These are phyloP conservation scores for Drosophila pectinifera DNA, from an alignment of 1,140 invertebrate species.

Conservation along the genomic window DNA sequence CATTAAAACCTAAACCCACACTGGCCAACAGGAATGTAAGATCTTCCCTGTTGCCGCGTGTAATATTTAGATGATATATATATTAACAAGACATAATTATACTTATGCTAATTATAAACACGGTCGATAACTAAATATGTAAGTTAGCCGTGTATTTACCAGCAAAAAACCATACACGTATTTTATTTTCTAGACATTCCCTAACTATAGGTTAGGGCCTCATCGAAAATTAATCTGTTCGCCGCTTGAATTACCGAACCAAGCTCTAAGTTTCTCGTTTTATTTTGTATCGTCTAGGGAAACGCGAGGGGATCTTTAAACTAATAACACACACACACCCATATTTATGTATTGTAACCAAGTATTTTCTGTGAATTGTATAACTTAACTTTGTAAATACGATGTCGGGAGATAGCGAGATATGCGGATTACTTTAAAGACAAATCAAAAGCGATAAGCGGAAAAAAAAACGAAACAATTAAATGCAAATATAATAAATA, in stretches of 20 bases:
- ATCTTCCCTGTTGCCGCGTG: constrained; percentile 13
- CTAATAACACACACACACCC: constrained; percentile 13
- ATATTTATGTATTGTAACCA: constrained; percentile 53
- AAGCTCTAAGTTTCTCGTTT: constrained; percentile 2
- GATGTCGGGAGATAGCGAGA: constrained; percentile 3
- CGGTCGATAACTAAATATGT: not conserved
- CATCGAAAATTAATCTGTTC: constrained; percentile 3
- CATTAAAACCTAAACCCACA: constrained; percentile 12
- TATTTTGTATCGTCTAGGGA: constrained; percentile 19
- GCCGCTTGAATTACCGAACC: constrained; percentile 16
- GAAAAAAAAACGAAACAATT: constrained; percentile 20
- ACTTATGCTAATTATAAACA: constrained; percentile 1
- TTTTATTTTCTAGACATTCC: constrained; percentile 57
- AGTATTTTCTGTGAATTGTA: constrained; percentile 52
- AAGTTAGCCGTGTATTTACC: constrained; percentile 11
- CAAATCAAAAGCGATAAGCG: constrained; percentile 42
- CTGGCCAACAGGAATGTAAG: constrained; percentile 44
- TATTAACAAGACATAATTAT: constrained; percentile 3
- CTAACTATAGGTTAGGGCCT: constrained; percentile 49
- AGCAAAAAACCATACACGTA: constrained; percentile 13
- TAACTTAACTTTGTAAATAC: constrained; percentile 69
- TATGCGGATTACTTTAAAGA: constrained; percentile 58
- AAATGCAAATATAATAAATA: constrained; percentile 52
- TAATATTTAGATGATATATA: constrained; percentile 5
- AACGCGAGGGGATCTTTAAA: constrained; percentile 29